Conservation (phyloP, 2,888 invertebrate species). For the Diarsia brunnea region DNA sequence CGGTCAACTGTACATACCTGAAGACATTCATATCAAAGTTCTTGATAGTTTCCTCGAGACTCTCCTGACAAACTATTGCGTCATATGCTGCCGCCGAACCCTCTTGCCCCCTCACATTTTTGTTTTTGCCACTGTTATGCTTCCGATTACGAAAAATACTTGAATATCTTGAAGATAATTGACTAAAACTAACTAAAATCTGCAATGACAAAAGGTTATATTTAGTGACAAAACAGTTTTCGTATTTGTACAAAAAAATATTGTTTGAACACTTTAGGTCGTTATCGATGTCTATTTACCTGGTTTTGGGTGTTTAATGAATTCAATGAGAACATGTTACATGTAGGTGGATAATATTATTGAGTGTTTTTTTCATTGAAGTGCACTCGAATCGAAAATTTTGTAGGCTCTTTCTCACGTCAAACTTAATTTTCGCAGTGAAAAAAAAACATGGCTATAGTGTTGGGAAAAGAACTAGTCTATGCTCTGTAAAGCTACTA, state of each 20-base stretch:
- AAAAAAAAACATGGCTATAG: constrained; percentile 73
- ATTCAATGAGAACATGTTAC: constrained; percentile 91
- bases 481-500: constrained; percentile 22
- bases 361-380: constrained; percentile 82
- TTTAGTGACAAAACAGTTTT: constrained; percentile 79
- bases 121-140: constrained; percentile 78
- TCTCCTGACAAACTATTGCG: constrained; percentile 83
- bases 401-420: constrained; percentile 89
- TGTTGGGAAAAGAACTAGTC: constrained; percentile 68
- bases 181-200: constrained; percentile 89
- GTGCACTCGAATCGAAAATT: constrained; percentile 91
- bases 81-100: constrained; percentile 73
- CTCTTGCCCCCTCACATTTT: constrained; percentile 83
- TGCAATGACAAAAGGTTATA: constrained; percentile 86
- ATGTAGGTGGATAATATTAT: constrained; percentile 83
- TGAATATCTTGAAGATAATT: constrained; percentile 86
- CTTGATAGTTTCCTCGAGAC: constrained; percentile 82
- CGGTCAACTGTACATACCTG: constrained; percentile 60
- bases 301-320: constrained; percentile 90
- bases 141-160: constrained; percentile 86
- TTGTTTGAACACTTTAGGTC: constrained; percentile 1
- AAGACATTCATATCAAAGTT: constrained; percentile 87
- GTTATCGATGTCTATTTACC: constrained; percentile 72
- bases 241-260: constrained; percentile 33
- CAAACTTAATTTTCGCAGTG: constrained; percentile 81